Evolutionary conservation across 2,888 invertebrate genomes (phyloP).

Genomic region (Eupithecia exiguata): DNA sequence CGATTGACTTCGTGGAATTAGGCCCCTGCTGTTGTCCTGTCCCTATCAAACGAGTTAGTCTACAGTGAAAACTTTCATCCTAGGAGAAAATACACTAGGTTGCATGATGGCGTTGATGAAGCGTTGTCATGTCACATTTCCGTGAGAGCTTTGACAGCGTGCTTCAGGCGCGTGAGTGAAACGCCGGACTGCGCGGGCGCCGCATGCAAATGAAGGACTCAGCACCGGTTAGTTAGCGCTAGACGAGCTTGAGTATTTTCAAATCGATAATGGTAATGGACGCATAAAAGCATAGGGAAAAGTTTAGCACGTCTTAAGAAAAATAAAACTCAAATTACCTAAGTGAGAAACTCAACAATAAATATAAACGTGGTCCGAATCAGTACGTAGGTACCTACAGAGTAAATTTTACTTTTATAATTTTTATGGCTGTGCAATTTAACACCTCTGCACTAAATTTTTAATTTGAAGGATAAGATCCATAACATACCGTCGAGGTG

Average conservation of each 20-base stretch:
- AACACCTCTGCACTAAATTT: neutral
- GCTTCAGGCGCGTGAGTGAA: conserved; percentile 52
- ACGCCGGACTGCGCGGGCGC: conserved; percentile 48
- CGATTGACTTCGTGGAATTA: no score
- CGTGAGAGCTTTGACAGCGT: conserved; percentile 41
- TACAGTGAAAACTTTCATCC: neutral
- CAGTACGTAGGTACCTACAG: no score
- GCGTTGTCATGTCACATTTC: conserved; percentile 30
- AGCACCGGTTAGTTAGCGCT: conserved; percentile 41
- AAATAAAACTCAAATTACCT: neutral
- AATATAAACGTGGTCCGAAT: neutral
- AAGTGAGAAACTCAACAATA: neutral
- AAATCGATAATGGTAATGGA: neutral
- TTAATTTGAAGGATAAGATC: neutral
- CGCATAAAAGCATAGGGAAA: neutral
- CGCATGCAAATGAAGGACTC: conserved; percentile 54
- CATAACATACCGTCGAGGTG: neutral
- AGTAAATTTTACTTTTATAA: neutral
- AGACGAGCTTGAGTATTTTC: neutral
- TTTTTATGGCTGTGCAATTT: neutral
- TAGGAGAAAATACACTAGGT: conserved; percentile 9
- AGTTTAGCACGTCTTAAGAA: neutral
- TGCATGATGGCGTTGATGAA: conserved; percentile 11
- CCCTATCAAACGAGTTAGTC: neutral
- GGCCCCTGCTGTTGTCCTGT: neutral